These are phyloP conservation scores for Austrolebias charrua DNA, from an alignment of 2,797 vertebrate species.

Conservation along the genomic window DNA sequence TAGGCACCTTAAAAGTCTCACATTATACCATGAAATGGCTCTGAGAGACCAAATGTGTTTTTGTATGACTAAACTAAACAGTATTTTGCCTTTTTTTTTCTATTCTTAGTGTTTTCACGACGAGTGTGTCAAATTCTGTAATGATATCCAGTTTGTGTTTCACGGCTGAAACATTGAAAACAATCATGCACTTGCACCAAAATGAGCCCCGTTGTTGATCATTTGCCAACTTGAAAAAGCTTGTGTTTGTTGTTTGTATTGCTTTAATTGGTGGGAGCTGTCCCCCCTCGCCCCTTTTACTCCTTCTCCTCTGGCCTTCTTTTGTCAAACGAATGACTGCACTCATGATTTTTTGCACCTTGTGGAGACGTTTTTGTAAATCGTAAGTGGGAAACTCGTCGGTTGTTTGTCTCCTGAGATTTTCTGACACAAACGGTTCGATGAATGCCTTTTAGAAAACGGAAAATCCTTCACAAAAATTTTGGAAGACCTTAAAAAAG, in stretches of 20 bases:
- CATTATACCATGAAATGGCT: conserved; percentile 87
- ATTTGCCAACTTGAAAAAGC: conserved; percentile 43
- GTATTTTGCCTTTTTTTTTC: conserved; percentile 75
- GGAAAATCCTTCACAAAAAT: conserved; percentile 21
- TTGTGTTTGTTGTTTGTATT: conserved; percentile 47
- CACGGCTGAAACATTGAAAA: conserved; percentile 43
- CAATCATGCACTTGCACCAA: conserved; percentile 62
- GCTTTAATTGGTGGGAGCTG: conserved; percentile 42
- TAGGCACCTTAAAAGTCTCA: conserved; percentile 86
- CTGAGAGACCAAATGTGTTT: conserved; percentile 88
- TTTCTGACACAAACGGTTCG: conserved; percentile 16
- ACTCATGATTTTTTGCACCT: conserved; percentile 42
- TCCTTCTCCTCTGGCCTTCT: conserved; percentile 23
- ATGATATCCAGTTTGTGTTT: conserved; percentile 46
- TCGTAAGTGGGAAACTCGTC: conserved; percentile 22
- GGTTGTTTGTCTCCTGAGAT: conserved; percentile 25
- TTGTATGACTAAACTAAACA: conserved; percentile 76
- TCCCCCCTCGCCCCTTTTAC: conserved; percentile 11
- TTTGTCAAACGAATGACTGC: conserved; percentile 44
- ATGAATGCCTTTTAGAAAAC: conserved; percentile 26
- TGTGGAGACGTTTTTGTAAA: conserved; percentile 45
- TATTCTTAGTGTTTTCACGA: conserved; percentile 47
- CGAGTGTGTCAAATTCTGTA: conserved; percentile 53
- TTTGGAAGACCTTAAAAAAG: not conserved
- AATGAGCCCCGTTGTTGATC: conserved; percentile 53